phyloP scores from a whole-genome alignment of 1,140 invertebrate species.

The Heliconius hewitsoni region DNA sequence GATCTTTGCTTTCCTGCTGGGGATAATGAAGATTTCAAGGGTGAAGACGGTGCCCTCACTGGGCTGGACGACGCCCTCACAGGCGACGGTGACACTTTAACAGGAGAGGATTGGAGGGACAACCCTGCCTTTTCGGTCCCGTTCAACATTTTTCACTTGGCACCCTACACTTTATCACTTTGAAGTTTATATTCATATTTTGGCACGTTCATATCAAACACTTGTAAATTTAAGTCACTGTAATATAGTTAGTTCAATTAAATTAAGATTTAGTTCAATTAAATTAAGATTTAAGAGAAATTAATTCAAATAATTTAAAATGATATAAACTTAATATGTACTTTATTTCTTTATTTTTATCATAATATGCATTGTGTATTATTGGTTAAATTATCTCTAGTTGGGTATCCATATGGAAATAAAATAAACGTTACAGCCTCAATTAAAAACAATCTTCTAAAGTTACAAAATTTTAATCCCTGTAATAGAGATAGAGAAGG shows the following conservation, averaged over 20 bases:
- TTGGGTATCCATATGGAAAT: no score
- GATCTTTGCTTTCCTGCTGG: conserved; percentile 58
- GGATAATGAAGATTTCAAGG: conserved; percentile 67
- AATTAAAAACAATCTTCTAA: not conserved
- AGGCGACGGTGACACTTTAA: conserved; percentile 65
- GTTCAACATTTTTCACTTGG: conserved; percentile 56
- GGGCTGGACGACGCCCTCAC: conserved; percentile 66
- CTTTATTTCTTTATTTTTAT: no score
- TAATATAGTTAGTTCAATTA: not conserved
- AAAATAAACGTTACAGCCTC: not conserved
- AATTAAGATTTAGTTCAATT: no score
- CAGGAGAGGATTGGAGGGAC: conserved; percentile 65
- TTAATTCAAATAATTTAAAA: not conserved
- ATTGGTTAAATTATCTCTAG: no score
- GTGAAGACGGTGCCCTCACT: conserved; percentile 63
- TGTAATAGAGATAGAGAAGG: not conserved
- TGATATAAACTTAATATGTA: not conserved
- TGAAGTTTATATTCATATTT: conserved; percentile 18
- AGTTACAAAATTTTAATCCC: not conserved
- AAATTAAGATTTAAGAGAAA: no score
- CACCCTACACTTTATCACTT: conserved; percentile 20
- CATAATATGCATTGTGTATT: no score
- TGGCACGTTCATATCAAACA: conserved; percentile 27
- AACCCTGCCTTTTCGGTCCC: conserved; percentile 55
- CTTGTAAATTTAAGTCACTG: not conserved